Conservation (phyloP, 1,140 invertebrate genomes). For the Hermatobates lingyangjiaoensis region DNA sequence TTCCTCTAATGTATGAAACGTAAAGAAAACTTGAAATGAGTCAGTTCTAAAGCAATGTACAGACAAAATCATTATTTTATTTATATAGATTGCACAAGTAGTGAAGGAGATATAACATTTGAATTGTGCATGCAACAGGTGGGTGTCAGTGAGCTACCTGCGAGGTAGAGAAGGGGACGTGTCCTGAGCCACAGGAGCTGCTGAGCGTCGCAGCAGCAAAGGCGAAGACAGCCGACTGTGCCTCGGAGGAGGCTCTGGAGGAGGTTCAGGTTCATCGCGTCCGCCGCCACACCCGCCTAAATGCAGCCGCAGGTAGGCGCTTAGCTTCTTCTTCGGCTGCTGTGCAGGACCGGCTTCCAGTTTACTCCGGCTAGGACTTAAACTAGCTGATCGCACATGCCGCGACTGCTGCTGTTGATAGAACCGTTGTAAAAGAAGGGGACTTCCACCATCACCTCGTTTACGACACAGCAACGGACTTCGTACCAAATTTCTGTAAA, state of each 20-base stretch:
- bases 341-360: background rate
- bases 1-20: too few species aligned
- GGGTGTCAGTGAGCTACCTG: too few species aligned
- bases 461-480: background rate
- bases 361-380: background rate
- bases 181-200: too few species aligned
- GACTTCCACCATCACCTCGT: slow-evolving; percentile 29
- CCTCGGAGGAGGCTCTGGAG: background rate
- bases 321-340: background rate
- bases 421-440: slow-evolving; percentile 38
- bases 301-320: background rate
- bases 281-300: background rate
- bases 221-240: background rate
- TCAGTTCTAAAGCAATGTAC: too few species aligned
- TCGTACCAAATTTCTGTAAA: background rate
- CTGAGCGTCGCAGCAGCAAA: too few species aligned
- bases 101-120: too few species aligned
- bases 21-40: too few species aligned
- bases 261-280: background rate
- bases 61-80: too few species aligned
- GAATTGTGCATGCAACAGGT: too few species aligned
- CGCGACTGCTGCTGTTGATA: slow-evolving; percentile 33
- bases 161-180: background rate
- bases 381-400: background rate
- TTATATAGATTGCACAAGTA: too few species aligned